These are phyloP conservation scores for Falco cherrug DNA, from an alignment of 2,797 vertebrate species.

Conservation along the genomic window DNA sequence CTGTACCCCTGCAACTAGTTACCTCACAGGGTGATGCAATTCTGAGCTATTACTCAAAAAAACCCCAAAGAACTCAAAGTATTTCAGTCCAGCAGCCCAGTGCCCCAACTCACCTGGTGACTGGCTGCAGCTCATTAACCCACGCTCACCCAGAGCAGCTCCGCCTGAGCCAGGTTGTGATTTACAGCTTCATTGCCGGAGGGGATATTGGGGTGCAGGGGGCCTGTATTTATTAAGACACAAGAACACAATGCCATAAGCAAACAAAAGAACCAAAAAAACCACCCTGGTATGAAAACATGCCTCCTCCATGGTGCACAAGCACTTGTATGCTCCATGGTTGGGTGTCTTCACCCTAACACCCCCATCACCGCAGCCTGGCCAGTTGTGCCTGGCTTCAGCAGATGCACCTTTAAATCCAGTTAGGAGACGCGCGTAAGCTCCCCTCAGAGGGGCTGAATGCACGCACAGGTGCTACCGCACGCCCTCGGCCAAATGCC, in stretches of 20 bases:
- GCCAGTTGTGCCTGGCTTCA: not conserved
- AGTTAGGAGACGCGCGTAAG: no score
- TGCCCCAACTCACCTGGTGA: not conserved
- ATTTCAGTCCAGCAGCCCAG: not conserved
- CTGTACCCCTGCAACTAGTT: not conserved
- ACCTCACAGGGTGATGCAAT: rapidly evolving
- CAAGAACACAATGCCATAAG: not conserved
- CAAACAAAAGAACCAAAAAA: not conserved
- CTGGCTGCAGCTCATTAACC: not conserved
- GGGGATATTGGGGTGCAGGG: rapidly evolving
- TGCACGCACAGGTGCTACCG: not conserved
- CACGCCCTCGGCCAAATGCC: not conserved
- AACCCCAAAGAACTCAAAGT: not conserved
- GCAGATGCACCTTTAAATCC: not conserved
- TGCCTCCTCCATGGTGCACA: no score
- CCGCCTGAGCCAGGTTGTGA: rapidly evolving
- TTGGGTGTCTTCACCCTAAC: rapidly evolving
- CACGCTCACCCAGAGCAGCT: not conserved
- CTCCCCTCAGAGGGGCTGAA: not conserved
- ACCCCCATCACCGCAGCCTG: not conserved
- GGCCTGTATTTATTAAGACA: not conserved
- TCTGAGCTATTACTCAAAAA: not conserved
- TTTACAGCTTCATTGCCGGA: not conserved
- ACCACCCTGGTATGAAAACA: rapidly evolving
- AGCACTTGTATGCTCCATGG: no score